Evolutionary conservation across 1,140 invertebrate genomes (phyloP).

Genomic region (Araneus ventricosus): DNA sequence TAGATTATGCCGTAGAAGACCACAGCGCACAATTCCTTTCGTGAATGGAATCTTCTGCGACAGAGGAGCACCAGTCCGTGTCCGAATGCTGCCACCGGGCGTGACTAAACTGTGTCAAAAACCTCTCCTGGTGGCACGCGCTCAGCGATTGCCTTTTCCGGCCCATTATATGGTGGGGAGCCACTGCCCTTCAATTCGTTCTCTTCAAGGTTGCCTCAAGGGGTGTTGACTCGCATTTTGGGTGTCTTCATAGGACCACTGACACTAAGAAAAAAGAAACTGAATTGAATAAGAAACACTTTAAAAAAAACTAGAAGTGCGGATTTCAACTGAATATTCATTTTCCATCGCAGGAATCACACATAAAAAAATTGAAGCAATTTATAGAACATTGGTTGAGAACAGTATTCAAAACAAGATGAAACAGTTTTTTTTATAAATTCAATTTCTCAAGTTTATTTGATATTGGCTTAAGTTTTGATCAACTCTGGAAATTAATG

Average conservation of each 20-base stretch:
- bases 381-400: too few relatives aligned
- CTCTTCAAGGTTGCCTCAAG: slow-evolving; percentile 50
- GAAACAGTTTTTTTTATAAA: too few relatives aligned
- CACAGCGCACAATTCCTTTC: not conserved
- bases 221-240: slow-evolving; percentile 23
- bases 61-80: slow-evolving; percentile 8
- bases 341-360: too few relatives aligned
- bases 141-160: slow-evolving; percentile 16
- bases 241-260: not conserved
- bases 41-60: not conserved
- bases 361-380: too few relatives aligned
- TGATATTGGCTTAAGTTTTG: too few relatives aligned
- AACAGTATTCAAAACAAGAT: too few relatives aligned
- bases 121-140: slow-evolving; percentile 4
- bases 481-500: too few relatives aligned
- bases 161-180: slow-evolving; percentile 36
- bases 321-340: too few relatives aligned
- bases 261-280: too few relatives aligned
- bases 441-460: too few relatives aligned
- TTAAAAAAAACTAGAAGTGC: too few relatives aligned
- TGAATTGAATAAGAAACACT: too few relatives aligned
- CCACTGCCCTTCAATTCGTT: slow-evolving; percentile 49
- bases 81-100: slow-evolving; percentile 62
- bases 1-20: not conserved
- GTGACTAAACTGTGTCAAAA: slow-evolving; percentile 74